phyloP scores from a whole-genome alignment of 2,797 vertebrate genomes.

The Hybognathus amarus region DNA sequence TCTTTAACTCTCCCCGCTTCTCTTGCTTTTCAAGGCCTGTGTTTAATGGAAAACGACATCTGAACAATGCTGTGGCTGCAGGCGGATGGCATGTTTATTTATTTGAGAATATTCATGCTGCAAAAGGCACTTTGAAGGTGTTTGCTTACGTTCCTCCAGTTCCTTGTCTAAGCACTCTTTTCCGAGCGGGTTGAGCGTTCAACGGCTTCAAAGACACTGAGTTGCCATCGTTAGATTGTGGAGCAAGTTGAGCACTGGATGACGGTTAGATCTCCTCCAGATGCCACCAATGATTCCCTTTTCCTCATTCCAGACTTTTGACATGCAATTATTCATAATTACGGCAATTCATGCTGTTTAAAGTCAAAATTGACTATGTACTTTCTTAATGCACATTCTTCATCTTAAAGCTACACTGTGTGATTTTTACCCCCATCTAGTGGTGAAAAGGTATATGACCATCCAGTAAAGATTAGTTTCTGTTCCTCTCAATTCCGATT shows the following conservation, averaged over 20 bases:
- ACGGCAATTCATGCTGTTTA: slow-evolving; percentile 5
- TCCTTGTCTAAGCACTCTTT: slow-evolving; percentile 52
- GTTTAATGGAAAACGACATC: slow-evolving; percentile 65
- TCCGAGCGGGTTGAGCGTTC: slow-evolving; percentile 34
- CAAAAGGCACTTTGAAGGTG: slow-evolving; percentile 70
- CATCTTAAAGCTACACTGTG: no score
- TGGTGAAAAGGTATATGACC: no score
- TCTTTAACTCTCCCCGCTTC: not conserved
- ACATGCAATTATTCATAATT: slow-evolving; percentile 21
- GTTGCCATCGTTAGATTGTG: slow-evolving; percentile 12
- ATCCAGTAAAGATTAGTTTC: no score
- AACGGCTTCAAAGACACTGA: slow-evolving; percentile 35
- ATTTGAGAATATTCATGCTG: slow-evolving; percentile 72
- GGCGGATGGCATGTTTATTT: slow-evolving; percentile 73
- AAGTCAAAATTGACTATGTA: no score
- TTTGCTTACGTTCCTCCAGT: slow-evolving; percentile 68
- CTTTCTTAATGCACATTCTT: not conserved
- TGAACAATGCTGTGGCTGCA: slow-evolving; percentile 60
- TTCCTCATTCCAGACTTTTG: slow-evolving; percentile 26
- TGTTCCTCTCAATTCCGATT: no score
- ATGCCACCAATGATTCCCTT: slow-evolving; percentile 10
- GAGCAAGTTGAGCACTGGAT: not conserved
- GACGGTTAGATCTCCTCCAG: slow-evolving; percentile 31
- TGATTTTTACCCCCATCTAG: no score
- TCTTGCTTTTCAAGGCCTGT: slow-evolving; percentile 40